Conservation (phyloP, 2,888 invertebrate genomes). For the Girardia tigrina region DNA sequence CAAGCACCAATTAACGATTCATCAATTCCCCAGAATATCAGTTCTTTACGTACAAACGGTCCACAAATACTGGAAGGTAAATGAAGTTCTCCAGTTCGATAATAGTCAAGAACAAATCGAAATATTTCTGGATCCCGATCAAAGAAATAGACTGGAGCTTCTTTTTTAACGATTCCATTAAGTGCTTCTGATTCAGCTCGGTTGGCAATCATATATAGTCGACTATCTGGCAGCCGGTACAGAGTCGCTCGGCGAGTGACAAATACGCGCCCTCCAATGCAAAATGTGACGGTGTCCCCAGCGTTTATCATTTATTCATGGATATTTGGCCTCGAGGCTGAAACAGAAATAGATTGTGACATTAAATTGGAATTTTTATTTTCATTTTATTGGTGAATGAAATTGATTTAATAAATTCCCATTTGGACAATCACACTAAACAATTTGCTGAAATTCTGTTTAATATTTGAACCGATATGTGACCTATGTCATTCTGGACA, state of each 20-base stretch:
- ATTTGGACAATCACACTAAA: no score
- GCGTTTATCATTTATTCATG: slow-evolving; percentile 25
- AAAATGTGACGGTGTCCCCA: slow-evolving; percentile 29
- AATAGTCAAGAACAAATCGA: slow-evolving; percentile 42
- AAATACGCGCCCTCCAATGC: slow-evolving; percentile 31
- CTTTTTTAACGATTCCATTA: no score
- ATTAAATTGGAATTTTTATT: no score
- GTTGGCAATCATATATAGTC: slow-evolving; percentile 36
- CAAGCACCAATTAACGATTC: slow-evolving; percentile 45
- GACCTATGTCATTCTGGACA: no score
- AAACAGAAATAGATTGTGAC: no score
- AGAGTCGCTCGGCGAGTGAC: slow-evolving; percentile 33
- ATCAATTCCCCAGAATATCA: slow-evolving; percentile 46
- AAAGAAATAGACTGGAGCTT: slow-evolving; percentile 39
- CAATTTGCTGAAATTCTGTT: no score
- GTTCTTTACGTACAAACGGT: slow-evolving; percentile 47
- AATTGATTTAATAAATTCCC: no score
- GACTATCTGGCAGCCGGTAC: slow-evolving; percentile 32
- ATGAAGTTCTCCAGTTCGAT: slow-evolving; percentile 47
- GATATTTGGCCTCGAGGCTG: no score
- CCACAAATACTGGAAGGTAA: slow-evolving; percentile 48
- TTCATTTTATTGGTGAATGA: no score
- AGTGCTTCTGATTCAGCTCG: not conserved
- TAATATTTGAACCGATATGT: no score
- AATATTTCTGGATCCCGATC: slow-evolving; percentile 45